Percentiles rank a stretch among this genome's conserved stretches.
phyloP scores from a whole-genome alignment of 2,888 invertebrate species.

The Spodoptera picta region DNA sequence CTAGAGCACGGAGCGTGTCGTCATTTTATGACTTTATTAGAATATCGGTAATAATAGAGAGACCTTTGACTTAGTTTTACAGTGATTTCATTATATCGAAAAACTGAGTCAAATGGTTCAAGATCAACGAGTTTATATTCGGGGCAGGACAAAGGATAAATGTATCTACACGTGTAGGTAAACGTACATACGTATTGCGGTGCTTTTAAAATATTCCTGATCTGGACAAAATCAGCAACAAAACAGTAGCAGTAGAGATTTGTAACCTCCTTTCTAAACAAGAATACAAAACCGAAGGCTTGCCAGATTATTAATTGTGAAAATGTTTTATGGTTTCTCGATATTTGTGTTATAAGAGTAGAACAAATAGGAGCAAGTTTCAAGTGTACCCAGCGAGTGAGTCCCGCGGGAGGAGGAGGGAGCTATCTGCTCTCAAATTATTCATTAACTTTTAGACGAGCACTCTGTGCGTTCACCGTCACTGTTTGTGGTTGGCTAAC shows the following conservation, averaged over 20 bases:
- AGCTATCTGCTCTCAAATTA: conserved; percentile 58
- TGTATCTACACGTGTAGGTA: too few relatives aligned
- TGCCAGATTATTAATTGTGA: conserved; percentile 2
- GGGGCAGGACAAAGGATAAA: too few relatives aligned
- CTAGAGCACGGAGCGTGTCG: conserved; percentile 25
- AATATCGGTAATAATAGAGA: conserved; percentile 18
- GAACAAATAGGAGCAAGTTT: conserved; percentile 47
- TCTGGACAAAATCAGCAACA: too few relatives aligned
- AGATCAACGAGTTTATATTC: too few relatives aligned
- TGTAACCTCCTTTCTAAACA: too few relatives aligned
- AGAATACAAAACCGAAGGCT: too few relatives aligned
- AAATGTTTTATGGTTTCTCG: conserved; percentile 39
- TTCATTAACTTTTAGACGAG: conserved; percentile 65
- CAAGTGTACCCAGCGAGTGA: conserved; percentile 52
- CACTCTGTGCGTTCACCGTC: conserved; percentile 61
- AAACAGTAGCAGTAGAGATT: too few relatives aligned
- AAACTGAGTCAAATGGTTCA: too few relatives aligned
- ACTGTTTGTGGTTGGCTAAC: conserved; percentile 60
- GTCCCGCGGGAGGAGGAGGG: conserved; percentile 47
- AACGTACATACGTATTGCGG: too few relatives aligned
- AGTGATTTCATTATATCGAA: too few relatives aligned
- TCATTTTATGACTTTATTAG: conserved; percentile 32
- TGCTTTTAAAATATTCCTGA: too few relatives aligned
- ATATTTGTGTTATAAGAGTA: conserved; percentile 44
- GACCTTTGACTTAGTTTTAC: conserved; percentile 10